phyloP scores from a whole-genome alignment of 2,113 vertebrate species.

The Myotis davidii region DNA sequence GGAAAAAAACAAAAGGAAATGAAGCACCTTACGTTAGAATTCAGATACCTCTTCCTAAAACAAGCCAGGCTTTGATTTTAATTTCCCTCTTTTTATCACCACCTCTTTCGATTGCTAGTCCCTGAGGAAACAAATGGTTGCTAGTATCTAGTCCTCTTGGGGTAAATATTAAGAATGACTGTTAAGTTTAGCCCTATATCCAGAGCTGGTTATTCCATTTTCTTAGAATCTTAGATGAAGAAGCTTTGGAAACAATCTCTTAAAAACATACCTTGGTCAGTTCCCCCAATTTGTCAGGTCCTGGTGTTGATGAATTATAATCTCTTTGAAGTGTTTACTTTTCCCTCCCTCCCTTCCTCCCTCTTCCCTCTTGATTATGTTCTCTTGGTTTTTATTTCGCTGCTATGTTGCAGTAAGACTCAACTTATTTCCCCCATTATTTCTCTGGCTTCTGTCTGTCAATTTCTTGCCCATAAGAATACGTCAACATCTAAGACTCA shows the following conservation, averaged over 20 bases:
- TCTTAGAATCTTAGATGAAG: not conserved
- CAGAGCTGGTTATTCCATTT: not conserved
- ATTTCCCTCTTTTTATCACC: not conserved
- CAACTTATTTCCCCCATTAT: not conserved
- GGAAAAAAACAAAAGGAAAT: not conserved
- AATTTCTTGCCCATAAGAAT: not conserved
- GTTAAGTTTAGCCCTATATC: not conserved
- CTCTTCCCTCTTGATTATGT: not conserved
- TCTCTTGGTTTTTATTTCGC: not conserved
- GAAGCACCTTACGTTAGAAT: not conserved
- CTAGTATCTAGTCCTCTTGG: not conserved
- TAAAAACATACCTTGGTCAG: not conserved
- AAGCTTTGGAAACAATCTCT: conserved; percentile 1
- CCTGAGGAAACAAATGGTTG: not conserved
- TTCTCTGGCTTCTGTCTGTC: not conserved
- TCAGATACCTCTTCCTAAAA: not conserved
- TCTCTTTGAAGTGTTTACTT: not conserved
- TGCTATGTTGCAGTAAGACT: not conserved
- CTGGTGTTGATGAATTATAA: not conserved
- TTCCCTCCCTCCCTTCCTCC: no score
- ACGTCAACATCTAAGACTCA: not conserved
- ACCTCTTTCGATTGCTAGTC: not conserved
- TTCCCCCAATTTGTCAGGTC: not conserved
- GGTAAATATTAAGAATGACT: not conserved
- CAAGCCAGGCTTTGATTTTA: conserved; percentile 1